Conservation (phyloP, 2,113 vertebrate genomes). For the Pachypanchax playfairii region DNA sequence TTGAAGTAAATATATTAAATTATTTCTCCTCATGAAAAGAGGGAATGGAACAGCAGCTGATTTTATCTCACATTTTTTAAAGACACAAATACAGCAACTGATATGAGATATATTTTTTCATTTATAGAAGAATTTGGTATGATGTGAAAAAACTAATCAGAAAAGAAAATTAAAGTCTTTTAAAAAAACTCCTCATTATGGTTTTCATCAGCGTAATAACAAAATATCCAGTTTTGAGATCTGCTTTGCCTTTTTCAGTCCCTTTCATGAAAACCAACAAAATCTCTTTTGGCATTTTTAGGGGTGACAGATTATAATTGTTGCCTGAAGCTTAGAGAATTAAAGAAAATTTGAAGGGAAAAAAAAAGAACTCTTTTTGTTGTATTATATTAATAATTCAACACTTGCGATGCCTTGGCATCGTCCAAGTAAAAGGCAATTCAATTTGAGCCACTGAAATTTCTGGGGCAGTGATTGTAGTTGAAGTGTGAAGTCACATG, state of each 20-base stretch:
- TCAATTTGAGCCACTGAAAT: conserved; percentile 65
- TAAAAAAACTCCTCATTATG: too few species aligned
- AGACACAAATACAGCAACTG: conserved; percentile 46
- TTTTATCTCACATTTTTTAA: conserved; percentile 28
- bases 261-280: background rate
- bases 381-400: conserved; percentile 65
- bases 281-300: conserved; percentile 6
- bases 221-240: conserved; percentile 15
- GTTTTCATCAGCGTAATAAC: conserved; percentile 18
- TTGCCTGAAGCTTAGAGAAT: conserved; percentile 29
- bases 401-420: conserved; percentile 47
- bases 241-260: conserved; percentile 5
- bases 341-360: conserved; percentile 13
- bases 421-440: conserved; percentile 55
- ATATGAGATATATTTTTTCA: too few species aligned
- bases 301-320: conserved; percentile 20
- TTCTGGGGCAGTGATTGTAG: conserved; percentile 65
- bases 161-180: too few species aligned
- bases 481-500: conserved; percentile 83
- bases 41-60: conserved; percentile 42
- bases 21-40: conserved; percentile 54
- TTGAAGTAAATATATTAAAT: conserved; percentile 25
- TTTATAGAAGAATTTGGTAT: too few species aligned
- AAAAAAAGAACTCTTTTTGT: conserved; percentile 57
- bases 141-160: too few species aligned